phyloP scores from a whole-genome alignment of 2,113 vertebrate genomes.

The Acanthisitta chloris region DNA sequence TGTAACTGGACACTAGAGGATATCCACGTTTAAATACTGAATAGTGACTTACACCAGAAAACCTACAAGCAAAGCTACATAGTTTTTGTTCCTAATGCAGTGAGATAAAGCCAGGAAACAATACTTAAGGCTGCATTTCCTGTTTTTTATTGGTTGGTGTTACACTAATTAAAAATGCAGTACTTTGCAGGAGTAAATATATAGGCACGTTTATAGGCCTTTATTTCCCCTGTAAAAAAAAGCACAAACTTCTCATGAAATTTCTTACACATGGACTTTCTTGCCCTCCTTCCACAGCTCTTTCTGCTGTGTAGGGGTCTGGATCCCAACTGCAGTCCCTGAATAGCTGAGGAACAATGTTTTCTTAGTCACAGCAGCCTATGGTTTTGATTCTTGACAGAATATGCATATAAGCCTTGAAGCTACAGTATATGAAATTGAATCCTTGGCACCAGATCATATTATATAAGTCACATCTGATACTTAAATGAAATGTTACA shows the following conservation, averaged over 20 bases:
- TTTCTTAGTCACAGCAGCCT: constrained; percentile 25
- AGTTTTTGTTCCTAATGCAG: background rate
- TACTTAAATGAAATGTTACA: constrained; percentile 29
- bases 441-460: constrained; percentile 41
- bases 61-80: background rate
- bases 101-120: background rate
- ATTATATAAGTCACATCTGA: constrained; percentile 57
- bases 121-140: background rate
- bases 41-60: background rate
- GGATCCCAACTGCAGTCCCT: background rate
- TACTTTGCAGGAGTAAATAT: background rate
- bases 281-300: background rate
- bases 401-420: constrained; percentile 22
- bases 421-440: constrained; percentile 37
- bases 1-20: background rate
- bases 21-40: background rate
- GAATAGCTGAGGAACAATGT: constrained; percentile 12
- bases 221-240: background rate
- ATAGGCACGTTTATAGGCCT: background rate
- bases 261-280: constrained; percentile 17
- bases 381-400: constrained; percentile 58
- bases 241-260: background rate
- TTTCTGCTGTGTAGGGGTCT: background rate
- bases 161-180: background rate
- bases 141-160: background rate